Conservation (phyloP, 2,113 vertebrate genomes). For the Larimichthys crocea region DNA sequence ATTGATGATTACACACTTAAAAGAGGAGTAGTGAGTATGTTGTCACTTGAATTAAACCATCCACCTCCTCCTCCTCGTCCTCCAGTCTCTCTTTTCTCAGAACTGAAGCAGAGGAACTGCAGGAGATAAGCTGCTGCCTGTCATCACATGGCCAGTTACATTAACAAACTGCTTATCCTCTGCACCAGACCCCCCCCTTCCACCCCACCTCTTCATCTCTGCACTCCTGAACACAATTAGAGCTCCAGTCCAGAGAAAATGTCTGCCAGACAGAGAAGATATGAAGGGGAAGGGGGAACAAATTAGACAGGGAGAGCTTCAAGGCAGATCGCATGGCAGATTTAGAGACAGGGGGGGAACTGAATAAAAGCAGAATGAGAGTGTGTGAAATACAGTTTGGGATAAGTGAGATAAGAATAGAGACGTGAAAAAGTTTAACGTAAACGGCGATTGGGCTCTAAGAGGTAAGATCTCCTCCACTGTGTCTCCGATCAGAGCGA, state of each 20-base stretch:
- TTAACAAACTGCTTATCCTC: constrained; percentile 44
- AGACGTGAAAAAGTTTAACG: constrained; percentile 1
- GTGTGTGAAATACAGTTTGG: constrained; percentile 7
- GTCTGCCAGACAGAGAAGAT: constrained; percentile 18
- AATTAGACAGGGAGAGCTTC: constrained; percentile 10
- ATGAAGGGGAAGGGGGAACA: constrained; percentile 4
- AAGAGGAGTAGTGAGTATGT: too few species aligned
- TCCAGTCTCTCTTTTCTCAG: not conserved
- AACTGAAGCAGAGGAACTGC: not conserved
- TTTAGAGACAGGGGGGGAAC: constrained; percentile 17
- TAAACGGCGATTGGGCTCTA: not conserved
- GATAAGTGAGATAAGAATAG: not conserved
- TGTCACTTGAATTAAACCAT: not conserved
- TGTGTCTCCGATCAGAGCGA: constrained; percentile 18
- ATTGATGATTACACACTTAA: not conserved
- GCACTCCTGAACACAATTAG: constrained; percentile 20
- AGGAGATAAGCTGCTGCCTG: constrained; percentile 37
- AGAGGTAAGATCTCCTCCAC: constrained; percentile 14
- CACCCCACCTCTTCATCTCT: too few species aligned
- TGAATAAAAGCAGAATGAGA: constrained; percentile 13
- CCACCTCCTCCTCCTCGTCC: not conserved
- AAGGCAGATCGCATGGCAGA: constrained; percentile 7
- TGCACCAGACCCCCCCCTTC: not conserved
- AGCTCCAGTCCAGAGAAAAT: constrained; percentile 30
- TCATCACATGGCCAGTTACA: constrained; percentile 41